phyloP scores from a whole-genome alignment of 2,888 invertebrate species.

The Drosophila formosana region DNA sequence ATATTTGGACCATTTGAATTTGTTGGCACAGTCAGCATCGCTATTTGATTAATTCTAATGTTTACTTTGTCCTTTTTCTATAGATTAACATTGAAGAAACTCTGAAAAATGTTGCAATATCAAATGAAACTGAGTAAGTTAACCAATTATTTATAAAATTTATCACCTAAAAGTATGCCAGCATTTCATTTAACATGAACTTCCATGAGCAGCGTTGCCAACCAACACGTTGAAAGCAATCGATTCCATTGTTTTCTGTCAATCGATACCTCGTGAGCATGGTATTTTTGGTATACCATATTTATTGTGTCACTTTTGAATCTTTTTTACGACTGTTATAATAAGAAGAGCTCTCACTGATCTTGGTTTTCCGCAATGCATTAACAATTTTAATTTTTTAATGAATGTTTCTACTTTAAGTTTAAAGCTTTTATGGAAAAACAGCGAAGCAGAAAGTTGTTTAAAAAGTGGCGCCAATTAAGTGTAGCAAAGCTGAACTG shows the following conservation, averaged over 20 bases:
- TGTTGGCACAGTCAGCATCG: neutral
- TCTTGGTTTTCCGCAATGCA: no score
- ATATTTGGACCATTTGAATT: neutral
- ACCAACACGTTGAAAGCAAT: neutral
- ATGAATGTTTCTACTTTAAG: no score
- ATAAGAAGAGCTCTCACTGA: no score
- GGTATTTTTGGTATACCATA: slow-evolving; percentile 3
- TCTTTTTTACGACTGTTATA: no score
- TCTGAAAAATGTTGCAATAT: neutral
- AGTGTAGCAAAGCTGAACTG: neutral
- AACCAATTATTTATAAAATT: neutral
- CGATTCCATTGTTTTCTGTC: neutral
- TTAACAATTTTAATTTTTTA: no score
- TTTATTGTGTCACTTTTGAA: no score
- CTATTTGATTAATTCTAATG: neutral
- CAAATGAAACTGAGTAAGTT: neutral
- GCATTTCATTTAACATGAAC: slow-evolving; percentile 6
- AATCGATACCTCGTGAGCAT: slow-evolving; percentile 5
- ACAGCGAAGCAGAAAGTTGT: neutral
- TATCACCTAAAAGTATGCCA: slow-evolving; percentile 11
- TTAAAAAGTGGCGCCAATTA: neutral
- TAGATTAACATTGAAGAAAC: neutral
- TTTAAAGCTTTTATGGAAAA: no score
- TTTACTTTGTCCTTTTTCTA: neutral
- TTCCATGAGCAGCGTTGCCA: neutral